Conservation (phyloP, 2,797 vertebrate genomes). For the Falco novaeseelandiae region DNA sequence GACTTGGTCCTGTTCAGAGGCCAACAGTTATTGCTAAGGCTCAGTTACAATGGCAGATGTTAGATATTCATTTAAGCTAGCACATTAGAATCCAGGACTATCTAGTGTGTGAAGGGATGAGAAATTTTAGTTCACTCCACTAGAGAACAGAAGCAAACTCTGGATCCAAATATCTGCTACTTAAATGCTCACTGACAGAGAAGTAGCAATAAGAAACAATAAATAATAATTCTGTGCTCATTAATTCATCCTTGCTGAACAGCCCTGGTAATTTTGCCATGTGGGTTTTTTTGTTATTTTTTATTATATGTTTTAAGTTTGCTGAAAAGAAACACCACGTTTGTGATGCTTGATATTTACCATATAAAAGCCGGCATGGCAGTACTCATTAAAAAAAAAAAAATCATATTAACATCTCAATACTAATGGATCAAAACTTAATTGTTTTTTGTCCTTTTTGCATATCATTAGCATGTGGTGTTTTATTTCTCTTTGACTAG, state of each 20-base stretch:
- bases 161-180: not conserved
- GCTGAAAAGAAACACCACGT: conserved; percentile 69
- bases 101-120: not conserved
- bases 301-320: conserved; percentile 67
- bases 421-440: conserved; percentile 70
- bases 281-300: conserved; percentile 62
- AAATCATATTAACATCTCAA: conserved; percentile 76
- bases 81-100: not conserved
- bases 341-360: conserved; percentile 61
- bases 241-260: conserved; percentile 67
- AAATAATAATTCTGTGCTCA: conserved; percentile 72
- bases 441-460: conserved; percentile 71
- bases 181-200: conserved; percentile 24
- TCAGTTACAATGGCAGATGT: not conserved
- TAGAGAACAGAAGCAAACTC: not conserved
- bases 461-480: conserved; percentile 47
- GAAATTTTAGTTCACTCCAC: not conserved
- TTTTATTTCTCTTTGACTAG: conserved; percentile 58
- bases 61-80: not conserved
- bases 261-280: conserved; percentile 66
- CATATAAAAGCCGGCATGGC: conserved; percentile 50
- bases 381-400: not conserved
- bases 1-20: not conserved
- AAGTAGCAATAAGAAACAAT: conserved; percentile 63
- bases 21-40: not conserved